phyloP scores from a whole-genome alignment of 2,797 vertebrate species.

The Choloepus didactylus region DNA sequence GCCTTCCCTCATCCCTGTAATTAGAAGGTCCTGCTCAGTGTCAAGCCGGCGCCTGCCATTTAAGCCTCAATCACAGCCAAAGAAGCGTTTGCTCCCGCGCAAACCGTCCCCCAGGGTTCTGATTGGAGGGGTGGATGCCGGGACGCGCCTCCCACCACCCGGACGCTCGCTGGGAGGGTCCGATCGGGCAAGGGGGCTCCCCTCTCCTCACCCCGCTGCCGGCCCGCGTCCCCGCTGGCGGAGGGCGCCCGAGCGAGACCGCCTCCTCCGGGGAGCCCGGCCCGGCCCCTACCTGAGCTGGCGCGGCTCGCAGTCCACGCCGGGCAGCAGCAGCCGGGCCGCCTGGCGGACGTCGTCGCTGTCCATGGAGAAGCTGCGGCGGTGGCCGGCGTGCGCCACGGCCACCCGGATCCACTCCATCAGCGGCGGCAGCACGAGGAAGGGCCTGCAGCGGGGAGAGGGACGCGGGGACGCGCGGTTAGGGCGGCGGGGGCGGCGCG shows the following conservation, averaged over 20 bases:
- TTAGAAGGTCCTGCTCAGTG: conserved; percentile 38
- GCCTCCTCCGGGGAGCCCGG: background rate
- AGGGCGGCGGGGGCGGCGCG: conserved; percentile 20
- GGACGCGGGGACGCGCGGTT: conserved; percentile 40
- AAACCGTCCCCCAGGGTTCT: background rate
- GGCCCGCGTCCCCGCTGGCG: background rate
- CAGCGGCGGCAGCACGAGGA: conserved; percentile 96
- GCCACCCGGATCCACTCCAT: conserved; percentile 99
- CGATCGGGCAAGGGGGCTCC: background rate
- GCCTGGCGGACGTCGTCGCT: conserved; percentile 99
- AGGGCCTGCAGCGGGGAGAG: conserved; percentile 92
- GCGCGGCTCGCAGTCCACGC: conserved; percentile 98
- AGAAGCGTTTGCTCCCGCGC: conserved; percentile 64
- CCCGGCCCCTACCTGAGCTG: conserved; percentile 94
- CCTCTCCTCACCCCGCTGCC: background rate
- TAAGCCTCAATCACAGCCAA: conserved; percentile 63
- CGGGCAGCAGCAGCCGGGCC: conserved; percentile 95
- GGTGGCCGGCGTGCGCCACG: conserved; percentile 95
- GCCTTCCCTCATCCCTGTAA: background rate
- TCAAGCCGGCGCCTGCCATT: conserved; percentile 71
- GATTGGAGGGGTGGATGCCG: conserved; percentile 80
- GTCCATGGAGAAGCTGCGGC: conserved; percentile 97
- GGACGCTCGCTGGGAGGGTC: background rate
- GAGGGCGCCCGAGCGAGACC: background rate
- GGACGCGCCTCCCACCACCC: conserved; percentile 76